phyloP scores from a whole-genome alignment of 2,797 vertebrate species.

The Mycteria americana region DNA sequence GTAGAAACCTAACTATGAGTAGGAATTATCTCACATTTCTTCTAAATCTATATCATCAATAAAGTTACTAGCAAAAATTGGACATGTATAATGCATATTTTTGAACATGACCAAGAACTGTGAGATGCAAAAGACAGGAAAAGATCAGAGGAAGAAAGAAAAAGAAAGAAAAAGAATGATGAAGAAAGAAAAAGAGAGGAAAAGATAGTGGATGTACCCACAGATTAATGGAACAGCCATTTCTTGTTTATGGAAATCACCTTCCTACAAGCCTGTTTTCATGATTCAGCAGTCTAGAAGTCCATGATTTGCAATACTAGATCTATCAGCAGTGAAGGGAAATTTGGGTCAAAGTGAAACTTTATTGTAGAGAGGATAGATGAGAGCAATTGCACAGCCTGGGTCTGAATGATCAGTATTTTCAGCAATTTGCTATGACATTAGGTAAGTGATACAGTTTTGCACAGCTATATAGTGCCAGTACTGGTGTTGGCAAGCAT shows the following conservation, averaged over 20 bases:
- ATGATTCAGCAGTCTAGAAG: conserved; percentile 29
- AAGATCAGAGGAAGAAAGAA: not conserved
- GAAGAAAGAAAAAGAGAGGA: not conserved
- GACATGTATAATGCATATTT: not conserved
- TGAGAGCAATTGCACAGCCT: not conserved
- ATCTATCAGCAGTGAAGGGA: conserved; percentile 4
- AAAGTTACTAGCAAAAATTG: not conserved
- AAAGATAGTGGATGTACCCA: not conserved
- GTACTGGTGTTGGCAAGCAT: conserved; percentile 32
- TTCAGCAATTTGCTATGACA: conserved; percentile 45
- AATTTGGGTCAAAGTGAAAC: conserved; percentile 32
- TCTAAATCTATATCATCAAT: not conserved
- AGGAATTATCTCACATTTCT: not conserved
- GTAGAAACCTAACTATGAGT: not conserved
- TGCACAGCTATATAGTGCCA: not conserved
- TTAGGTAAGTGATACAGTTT: conserved; percentile 50
- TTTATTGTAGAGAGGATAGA: not conserved
- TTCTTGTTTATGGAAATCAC: conserved; percentile 29
- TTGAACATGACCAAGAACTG: not conserved
- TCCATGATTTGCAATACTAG: conserved; percentile 16
- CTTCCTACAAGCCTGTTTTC: not conserved
- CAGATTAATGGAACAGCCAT: not conserved
- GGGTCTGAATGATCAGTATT: conserved; percentile 50
- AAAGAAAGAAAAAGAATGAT: not conserved
- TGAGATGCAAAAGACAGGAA: not conserved